Percentiles rank a stretch among this genome's conserved stretches.
phyloP scores from a whole-genome alignment of 2,797 vertebrate genomes.

The Xenops minutus region DNA sequence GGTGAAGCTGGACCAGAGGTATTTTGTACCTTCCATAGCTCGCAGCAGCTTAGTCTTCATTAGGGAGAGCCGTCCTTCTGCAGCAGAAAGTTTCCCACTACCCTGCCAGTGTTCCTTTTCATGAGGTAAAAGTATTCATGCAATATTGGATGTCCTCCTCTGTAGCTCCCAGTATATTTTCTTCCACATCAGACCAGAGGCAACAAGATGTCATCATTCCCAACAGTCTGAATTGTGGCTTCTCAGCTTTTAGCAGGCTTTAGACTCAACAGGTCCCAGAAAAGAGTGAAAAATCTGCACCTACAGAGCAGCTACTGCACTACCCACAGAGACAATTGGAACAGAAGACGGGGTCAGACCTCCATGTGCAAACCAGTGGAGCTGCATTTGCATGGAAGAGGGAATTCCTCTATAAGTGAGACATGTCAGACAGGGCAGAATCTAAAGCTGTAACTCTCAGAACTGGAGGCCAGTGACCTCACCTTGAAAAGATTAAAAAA shows the following conservation, averaged over 20 bases:
- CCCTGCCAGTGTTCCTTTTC: neutral
- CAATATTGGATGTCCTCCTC: neutral
- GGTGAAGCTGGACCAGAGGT: neutral
- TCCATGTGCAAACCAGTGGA: rapidly evolving
- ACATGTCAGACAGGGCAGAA: neutral
- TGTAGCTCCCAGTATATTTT: neutral
- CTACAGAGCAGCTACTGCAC: neutral
- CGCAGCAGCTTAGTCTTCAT: neutral
- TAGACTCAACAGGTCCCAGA: neutral
- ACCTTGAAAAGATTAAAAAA: neutral
- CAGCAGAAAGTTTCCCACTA: neutral
- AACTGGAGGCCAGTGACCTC: neutral
- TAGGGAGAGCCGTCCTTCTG: neutral
- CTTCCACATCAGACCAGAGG: neutral
- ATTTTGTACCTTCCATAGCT: neutral
- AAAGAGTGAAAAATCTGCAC: neutral
- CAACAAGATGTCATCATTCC: neutral
- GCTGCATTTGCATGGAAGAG: neutral
- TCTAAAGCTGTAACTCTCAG: neutral
- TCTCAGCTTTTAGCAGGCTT: neutral
- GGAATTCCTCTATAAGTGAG: neutral
- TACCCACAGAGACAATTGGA: neutral
- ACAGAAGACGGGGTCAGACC: neutral
- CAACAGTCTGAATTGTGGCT: neutral
- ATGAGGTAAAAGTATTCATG: neutral